phyloP scores from a whole-genome alignment of 2,888 invertebrate species.

The Phasia obesa region DNA sequence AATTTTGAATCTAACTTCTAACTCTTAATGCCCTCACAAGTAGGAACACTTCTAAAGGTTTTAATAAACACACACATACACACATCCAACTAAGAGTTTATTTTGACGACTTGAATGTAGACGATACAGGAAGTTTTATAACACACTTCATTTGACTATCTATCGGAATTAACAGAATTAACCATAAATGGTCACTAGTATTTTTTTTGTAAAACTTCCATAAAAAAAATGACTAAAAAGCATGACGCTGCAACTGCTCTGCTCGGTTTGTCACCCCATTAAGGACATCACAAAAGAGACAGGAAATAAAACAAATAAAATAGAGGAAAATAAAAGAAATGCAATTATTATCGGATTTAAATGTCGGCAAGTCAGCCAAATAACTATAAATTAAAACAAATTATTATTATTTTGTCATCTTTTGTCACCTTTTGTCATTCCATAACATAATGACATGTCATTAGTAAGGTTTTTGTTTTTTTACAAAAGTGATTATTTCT shows the following conservation, averaged over 20 bases:
- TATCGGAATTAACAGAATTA: neutral
- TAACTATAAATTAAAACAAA: slow-evolving; percentile 57
- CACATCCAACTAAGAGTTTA: too few relatives aligned
- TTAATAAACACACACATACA: too few relatives aligned
- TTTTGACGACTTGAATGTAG: too few relatives aligned
- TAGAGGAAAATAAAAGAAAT: neutral
- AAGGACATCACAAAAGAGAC: neutral
- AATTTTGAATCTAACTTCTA: too few relatives aligned
- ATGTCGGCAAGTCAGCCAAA: slow-evolving; percentile 13
- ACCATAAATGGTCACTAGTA: too few relatives aligned
- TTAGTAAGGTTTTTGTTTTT: slow-evolving; percentile 26
- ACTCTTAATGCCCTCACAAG: too few relatives aligned
- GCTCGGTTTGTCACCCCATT: too few relatives aligned
- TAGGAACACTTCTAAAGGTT: too few relatives aligned
- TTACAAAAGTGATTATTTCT: neutral
- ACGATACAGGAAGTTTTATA: slow-evolving; percentile 22
- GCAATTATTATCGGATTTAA: neutral
- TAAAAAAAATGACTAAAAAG: neutral
- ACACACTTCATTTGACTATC: slow-evolving; percentile 17
- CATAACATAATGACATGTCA: slow-evolving; percentile 8
- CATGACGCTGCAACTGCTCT: neutral
- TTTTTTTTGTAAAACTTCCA: too few relatives aligned
- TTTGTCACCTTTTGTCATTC: slow-evolving; percentile 60
- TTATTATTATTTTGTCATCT: slow-evolving; percentile 64
- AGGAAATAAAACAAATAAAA: neutral